A percentile compares a stretch with the other conserved stretches of the same genome.
phyloP scores from a whole-genome alignment of 2,797 vertebrate species.

The Oryzias sinensis region DNA sequence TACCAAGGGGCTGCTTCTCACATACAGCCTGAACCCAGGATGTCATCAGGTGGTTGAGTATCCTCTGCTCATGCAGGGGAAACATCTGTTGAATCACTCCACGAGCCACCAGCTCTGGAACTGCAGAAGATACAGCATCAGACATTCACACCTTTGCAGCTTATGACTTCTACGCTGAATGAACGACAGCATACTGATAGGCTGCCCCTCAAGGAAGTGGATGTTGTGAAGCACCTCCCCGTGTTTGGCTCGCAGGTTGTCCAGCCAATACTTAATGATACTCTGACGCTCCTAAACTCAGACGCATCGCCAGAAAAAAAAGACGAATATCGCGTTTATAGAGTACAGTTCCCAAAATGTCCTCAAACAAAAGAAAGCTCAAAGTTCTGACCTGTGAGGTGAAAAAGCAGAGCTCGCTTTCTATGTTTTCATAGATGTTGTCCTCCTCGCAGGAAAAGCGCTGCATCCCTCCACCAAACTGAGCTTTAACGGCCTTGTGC shows the following conservation, averaged over 20 bases:
- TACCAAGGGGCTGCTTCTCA: slow-evolving; percentile 89
- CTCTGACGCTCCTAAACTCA: slow-evolving; percentile 87
- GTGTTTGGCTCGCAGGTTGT: slow-evolving; percentile 90
- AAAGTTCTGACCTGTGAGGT: slow-evolving; percentile 87
- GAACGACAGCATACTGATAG: slow-evolving; percentile 83
- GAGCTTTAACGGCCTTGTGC: slow-evolving; percentile 85
- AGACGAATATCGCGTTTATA: background rate
- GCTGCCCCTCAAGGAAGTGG: slow-evolving; percentile 92
- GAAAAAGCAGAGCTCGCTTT: slow-evolving; percentile 90
- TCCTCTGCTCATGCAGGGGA: slow-evolving; percentile 90
- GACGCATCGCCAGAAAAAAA: background rate
- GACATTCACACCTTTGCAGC: background rate
- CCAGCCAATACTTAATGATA: slow-evolving; percentile 92
- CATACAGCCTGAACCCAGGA: slow-evolving; percentile 94
- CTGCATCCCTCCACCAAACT: slow-evolving; percentile 88
- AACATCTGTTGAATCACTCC: slow-evolving; percentile 92
- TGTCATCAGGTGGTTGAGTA: slow-evolving; percentile 90
- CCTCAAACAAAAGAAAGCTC: background rate
- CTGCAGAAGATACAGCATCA: slow-evolving; percentile 55
- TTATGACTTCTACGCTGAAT: too few relatives aligned
- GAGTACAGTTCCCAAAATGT: too few relatives aligned
- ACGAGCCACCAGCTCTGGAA: slow-evolving; percentile 86
- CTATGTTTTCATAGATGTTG: slow-evolving; percentile 93
- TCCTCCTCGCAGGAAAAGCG: slow-evolving; percentile 92
- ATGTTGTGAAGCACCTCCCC: slow-evolving; percentile 92